A percentile compares a stretch with the other conserved stretches of the same genome.
These are phyloP conservation scores for Cassiopea andromeda DNA, from an alignment of 30 jellyfish, hydroid and myxozoan genomes.

Conservation along the genomic window DNA sequence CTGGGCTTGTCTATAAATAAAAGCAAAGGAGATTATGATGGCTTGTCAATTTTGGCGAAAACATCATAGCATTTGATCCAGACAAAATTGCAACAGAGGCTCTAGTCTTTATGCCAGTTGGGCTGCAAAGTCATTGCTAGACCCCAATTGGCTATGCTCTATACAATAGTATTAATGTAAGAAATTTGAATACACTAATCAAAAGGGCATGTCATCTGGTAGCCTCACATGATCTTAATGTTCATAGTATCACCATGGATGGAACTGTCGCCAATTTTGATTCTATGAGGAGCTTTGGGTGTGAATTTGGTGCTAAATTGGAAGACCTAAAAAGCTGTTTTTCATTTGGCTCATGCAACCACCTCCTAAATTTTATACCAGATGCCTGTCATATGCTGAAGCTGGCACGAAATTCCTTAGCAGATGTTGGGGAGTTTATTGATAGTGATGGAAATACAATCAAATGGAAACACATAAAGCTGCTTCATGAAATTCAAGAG, in stretches of 20 bases:
- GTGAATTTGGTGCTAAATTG: slow-evolving; percentile 3
- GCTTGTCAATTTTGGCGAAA: slow-evolving; percentile 17
- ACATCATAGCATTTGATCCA: slow-evolving; percentile 1
- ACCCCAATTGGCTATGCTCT: slow-evolving; percentile 25
- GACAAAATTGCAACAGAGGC: slow-evolving; percentile 22
- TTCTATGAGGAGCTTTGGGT: slow-evolving; percentile 24
- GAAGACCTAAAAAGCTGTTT: not conserved
- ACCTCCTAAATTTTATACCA: not conserved
- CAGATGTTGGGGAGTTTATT: slow-evolving; percentile 36
- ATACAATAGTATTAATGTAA: not conserved
- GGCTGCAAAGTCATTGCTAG: slow-evolving; percentile 31
- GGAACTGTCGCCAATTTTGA: slow-evolving; percentile 27
- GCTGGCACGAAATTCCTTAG: slow-evolving; percentile 65
- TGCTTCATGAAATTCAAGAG: slow-evolving; percentile 32
- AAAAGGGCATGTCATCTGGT: not conserved
- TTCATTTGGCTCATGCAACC: not conserved
- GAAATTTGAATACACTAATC: not conserved
- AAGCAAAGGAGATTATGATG: slow-evolving; percentile 12
- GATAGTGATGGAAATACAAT: slow-evolving; percentile 17
- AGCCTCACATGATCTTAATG: not conserved
- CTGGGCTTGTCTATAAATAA: not conserved
- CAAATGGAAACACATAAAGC: slow-evolving; percentile 9
- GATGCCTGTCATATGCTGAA: slow-evolving; percentile 55
- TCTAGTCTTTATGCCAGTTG: slow-evolving; percentile 32
- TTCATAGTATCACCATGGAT: slow-evolving; percentile 16